Base-by-base conservation (phyloP, 2,113 vertebrate species). In the Oncorhynchus keta region DNA sequence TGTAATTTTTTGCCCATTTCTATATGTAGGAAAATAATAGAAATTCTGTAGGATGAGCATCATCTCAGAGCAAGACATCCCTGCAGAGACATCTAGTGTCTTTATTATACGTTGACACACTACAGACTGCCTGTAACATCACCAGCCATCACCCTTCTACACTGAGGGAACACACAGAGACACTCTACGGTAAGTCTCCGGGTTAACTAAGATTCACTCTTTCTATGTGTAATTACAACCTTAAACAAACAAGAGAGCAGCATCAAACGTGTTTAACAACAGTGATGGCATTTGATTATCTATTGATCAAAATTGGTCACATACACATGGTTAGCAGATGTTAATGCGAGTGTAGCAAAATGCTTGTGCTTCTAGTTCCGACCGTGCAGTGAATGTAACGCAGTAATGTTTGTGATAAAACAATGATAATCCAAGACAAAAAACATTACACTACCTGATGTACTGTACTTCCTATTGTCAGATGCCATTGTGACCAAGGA, bases 11-110 rank as follows among this genome's bases (percentile, higher is more conserved):
- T 45, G 39, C 9, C 9, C 39, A 45, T 45, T 9, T 12, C 39
- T 3, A 9, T 14, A 18, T 14, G 51, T 55, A 18, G 16, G 16
- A 87, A 84, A 66, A 78, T 49, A 69, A 75, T 49, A 61, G 35
- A 70, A 72, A 68, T 78, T 51, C 69, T 82, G 71, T 57, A 32
- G 71, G 73, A 81, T 78, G 64, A 82, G 76, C 78, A 81, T 80
- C 72, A 79, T 79, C 57, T 71, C 61, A 83, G 85, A 76, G 72
- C 79, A 90, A 13, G 14, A 13, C 14, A 16, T 51, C 3, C 49
- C 49, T 4, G 49, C 83, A 90, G 92, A 91, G 92, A 88, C 92
- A 92, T 86, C 92, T 93, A 92, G 91, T 89, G 92, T 90, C 78
- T n/a, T 3, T 5, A 18, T 16, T 4, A 45, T 70, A 14, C 16